phyloP scores from a whole-genome alignment of 2,797 vertebrate genomes.

The Lithobates pipiens region DNA sequence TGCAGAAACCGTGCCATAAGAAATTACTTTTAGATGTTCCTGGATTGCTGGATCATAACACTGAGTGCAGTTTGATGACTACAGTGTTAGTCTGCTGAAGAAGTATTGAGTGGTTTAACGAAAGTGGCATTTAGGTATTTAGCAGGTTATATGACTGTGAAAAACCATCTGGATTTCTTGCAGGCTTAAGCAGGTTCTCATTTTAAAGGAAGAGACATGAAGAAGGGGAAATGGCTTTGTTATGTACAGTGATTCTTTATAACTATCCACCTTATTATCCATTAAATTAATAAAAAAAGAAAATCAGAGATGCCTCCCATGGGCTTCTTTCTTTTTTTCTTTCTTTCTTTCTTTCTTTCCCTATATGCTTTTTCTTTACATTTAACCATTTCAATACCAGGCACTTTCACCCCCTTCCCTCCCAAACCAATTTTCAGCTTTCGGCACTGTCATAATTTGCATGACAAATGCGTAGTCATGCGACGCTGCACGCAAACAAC shows the following conservation, averaged over 20 bases:
- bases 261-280: neutral
- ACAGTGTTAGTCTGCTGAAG: neutral
- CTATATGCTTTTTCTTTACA: no score
- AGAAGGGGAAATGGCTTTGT: slow-evolving; percentile 4
- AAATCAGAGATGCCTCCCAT: neutral
- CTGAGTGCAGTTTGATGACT: slow-evolving; percentile 8
- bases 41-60: slow-evolving; percentile 10
- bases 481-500: no score
- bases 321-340: neutral
- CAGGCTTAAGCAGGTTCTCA: neutral
- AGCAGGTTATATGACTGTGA: slow-evolving; percentile 38
- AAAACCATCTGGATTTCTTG: slow-evolving; percentile 21
- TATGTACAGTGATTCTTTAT: neutral
- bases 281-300: neutral
- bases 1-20: neutral
- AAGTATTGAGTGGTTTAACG: slow-evolving; percentile 23
- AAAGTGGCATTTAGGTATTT: slow-evolving; percentile 41
- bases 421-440: no score
- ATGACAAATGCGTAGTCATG: no score
- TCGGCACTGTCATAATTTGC: no score
- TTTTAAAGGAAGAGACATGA: neutral
- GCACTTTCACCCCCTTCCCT: no score
- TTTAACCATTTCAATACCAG: no score
- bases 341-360: no score
- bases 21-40: slow-evolving; percentile 31